Evolutionary conservation across 2,113 vertebrate genomes (phyloP).

Genomic region (Oriolus oriolus): DNA sequence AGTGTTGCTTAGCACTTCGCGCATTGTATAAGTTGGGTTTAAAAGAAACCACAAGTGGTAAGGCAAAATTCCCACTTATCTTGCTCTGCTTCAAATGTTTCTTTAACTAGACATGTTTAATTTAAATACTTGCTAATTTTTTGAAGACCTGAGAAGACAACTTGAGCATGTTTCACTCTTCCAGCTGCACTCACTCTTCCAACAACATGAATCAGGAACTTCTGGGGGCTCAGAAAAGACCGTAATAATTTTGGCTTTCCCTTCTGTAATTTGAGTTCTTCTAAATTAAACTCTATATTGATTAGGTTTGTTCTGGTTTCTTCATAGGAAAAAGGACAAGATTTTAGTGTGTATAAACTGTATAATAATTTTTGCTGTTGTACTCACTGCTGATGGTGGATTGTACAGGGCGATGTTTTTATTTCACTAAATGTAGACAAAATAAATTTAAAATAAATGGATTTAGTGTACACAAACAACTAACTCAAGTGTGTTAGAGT

Average conservation of each 20-base stretch:
- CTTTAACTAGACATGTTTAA: slow-evolving; percentile 70
- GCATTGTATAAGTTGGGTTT: slow-evolving; percentile 77
- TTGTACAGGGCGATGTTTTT: slow-evolving; percentile 98
- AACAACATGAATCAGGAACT: slow-evolving; percentile 65
- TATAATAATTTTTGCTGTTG: slow-evolving; percentile 95
- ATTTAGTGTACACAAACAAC: slow-evolving; percentile 74
- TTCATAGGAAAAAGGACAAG: slow-evolving; percentile 80
- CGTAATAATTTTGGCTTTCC: slow-evolving; percentile 66
- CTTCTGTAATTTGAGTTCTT: slow-evolving; percentile 76
- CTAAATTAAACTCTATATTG: slow-evolving; percentile 78
- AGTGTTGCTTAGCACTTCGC: slow-evolving; percentile 79
- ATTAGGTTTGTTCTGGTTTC: slow-evolving; percentile 78
- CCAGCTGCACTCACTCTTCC: slow-evolving; percentile 63
- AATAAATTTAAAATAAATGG: slow-evolving; percentile 80
- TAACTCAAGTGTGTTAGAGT: slow-evolving; percentile 76
- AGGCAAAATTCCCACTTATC: slow-evolving; percentile 60
- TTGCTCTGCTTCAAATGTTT: slow-evolving; percentile 72
- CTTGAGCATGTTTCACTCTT: slow-evolving; percentile 79
- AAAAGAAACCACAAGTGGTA: slow-evolving; percentile 64
- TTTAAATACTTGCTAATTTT: slow-evolving; percentile 70
- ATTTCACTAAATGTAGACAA: slow-evolving; percentile 97
- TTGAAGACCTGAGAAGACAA: slow-evolving; percentile 68
- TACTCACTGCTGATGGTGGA: slow-evolving; percentile 95
- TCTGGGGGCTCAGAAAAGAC: slow-evolving; percentile 71
- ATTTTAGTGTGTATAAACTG: slow-evolving; percentile 98